Evolutionary conservation across 2,113 vertebrate genomes (phyloP), one percentile per base, ranked within the genome.

Genomic region (Catagonus wagneri): DNA sequence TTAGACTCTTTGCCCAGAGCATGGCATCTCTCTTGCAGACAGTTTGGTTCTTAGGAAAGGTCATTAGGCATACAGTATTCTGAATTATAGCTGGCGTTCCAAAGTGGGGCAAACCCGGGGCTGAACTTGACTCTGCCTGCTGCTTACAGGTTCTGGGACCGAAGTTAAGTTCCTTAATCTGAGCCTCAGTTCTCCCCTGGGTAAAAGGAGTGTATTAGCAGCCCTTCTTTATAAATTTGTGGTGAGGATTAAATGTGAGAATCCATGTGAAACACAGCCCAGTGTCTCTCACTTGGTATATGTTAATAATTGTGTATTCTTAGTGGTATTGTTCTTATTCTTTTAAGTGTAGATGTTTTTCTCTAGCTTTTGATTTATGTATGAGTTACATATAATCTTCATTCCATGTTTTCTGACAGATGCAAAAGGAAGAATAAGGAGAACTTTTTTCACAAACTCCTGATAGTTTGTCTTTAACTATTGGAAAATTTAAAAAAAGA

Each of bases 71-170:
- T 22, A 8, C 76, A 69, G 32, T 74, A 29, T 36, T 16, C 25
- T 83, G 58, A 56, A 60, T 92, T 50, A 72, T 12, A 90, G 58
- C 22, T 50, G 16, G 27, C 6, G 10, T 71, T 90, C 29, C 65
- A 86, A 58, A 66, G 25, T 16, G 2, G 65, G 27, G 58, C 39
- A 91, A 50, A 56, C 58, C 15, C 52, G 63, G 52, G 13, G 80
- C 83, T 66, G 75, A 78, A 89, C 72, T 86, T 81, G n/a, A 88
- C 44, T 96, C 52, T 89, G 10, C 17, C 52, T 89, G 10, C 17
- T 20, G 36, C 3, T 9, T 4, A 72, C 54, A 56, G 29, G 7
- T 29, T 85, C 75, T 68, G 58, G 54, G 34, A 69, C 3, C 25
- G 15, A 23, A 86, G 20, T 83, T 19, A 60, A 14, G 58, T 65